A percentile compares a stretch with the other conserved stretches of the same genome.
Evolutionary conservation across 2,113 vertebrate genomes (phyloP).

Genomic region (Pelobates fuscus): DNA sequence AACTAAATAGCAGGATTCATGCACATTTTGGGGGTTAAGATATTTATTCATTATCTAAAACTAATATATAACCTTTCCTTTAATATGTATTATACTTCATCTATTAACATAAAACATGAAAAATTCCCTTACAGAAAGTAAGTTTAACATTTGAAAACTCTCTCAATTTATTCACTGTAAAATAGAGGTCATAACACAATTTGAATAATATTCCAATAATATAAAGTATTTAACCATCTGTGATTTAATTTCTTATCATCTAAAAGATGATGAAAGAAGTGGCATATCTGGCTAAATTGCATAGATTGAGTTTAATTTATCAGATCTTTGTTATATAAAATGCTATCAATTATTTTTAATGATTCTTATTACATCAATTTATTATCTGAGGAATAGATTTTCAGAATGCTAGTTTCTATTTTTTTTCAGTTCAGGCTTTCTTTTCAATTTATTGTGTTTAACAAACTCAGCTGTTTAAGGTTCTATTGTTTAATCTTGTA

Average conservation of each 20-base stretch:
- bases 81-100: too few relatives aligned
- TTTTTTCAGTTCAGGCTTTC: neutral
- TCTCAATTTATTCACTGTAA: neutral
- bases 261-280: slow-evolving; percentile 16
- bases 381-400: slow-evolving; percentile 37
- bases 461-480: slow-evolving; percentile 14
- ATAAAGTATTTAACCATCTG: slow-evolving; percentile 38
- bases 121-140: neutral
- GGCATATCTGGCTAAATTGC: neutral
- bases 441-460: neutral
- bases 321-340: slow-evolving; percentile 36
- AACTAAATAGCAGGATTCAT: too few relatives aligned
- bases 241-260: slow-evolving; percentile 43
- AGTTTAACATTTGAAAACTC: neutral
- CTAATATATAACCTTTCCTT: too few relatives aligned
- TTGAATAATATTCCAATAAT: slow-evolving; percentile 36
- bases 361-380: slow-evolving; percentile 37
- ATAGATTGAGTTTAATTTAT: slow-evolving; percentile 31
- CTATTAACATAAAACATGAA: too few relatives aligned
- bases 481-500: neutral
- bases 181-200: slow-evolving; percentile 1
- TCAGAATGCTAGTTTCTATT: slow-evolving; percentile 26
- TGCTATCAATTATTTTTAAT: slow-evolving; percentile 47
- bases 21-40: too few relatives aligned
- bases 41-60: too few relatives aligned